A percentile compares a stretch with the other conserved stretches of the same genome.
These are phyloP conservation scores for Aelia acuminata DNA, from an alignment of 2,888 invertebrate species.

Conservation along the genomic window DNA sequence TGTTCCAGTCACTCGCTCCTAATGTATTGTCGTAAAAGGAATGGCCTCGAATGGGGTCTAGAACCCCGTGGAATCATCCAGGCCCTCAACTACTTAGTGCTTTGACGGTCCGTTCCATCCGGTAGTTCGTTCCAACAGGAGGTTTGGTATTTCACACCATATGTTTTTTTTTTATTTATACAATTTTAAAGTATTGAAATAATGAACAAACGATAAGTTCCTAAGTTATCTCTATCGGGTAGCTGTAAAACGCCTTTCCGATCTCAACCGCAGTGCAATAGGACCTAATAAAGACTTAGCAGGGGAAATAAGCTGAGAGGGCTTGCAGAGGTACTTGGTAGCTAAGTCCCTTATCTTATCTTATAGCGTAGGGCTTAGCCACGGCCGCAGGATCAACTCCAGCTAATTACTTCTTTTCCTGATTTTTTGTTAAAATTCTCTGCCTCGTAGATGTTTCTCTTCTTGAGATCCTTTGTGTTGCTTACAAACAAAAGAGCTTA, in stretches of 20 bases:
- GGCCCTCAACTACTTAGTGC: too few species aligned
- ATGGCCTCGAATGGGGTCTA: too few species aligned
- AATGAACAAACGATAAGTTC: background rate
- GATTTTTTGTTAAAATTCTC: background rate
- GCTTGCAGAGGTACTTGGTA: background rate
- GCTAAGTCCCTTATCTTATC: conserved; percentile 28
- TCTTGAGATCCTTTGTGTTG: background rate
- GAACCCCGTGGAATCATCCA: too few species aligned
- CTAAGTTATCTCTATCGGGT: background rate
- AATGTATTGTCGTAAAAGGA: too few species aligned
- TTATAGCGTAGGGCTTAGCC: background rate
- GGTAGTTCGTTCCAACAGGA: too few species aligned
- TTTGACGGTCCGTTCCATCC: too few species aligned
- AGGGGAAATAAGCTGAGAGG: background rate
- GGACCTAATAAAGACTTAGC: background rate
- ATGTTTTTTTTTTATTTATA: too few species aligned
- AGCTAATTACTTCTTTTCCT: conserved; percentile 3
- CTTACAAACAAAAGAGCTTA: too few species aligned
- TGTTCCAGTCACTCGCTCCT: too few species aligned
- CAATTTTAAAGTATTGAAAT: background rate
- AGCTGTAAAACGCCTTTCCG: background rate
- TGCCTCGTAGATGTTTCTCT: background rate
- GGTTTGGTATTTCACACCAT: too few species aligned
- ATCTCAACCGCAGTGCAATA: background rate
- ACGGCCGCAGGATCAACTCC: background rate